Conservation (phyloP, 2,888 invertebrate species). For the Leuctra nigra region DNA sequence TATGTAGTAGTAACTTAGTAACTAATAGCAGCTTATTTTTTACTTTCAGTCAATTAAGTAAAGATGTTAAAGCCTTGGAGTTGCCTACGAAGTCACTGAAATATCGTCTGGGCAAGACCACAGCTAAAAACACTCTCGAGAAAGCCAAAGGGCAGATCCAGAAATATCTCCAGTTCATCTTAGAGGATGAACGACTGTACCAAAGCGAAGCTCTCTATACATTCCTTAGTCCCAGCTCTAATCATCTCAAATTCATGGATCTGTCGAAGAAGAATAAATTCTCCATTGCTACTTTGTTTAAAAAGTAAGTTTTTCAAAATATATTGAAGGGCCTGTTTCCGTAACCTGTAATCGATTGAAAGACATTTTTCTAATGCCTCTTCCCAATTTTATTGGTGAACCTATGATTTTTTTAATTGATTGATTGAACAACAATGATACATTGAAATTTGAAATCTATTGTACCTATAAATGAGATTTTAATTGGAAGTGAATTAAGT, state of each 20-base stretch:
- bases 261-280: constrained; percentile 82
- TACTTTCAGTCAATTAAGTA: constrained; percentile 58
- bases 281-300: constrained; percentile 78
- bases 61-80: constrained; percentile 73
- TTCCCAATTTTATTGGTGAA: too few species aligned
- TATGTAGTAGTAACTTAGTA: too few species aligned
- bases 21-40: too few species aligned
- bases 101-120: constrained; percentile 71
- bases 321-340: too few species aligned
- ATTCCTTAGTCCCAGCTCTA: constrained; percentile 87
- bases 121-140: constrained; percentile 68
- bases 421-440: too few species aligned
- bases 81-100: constrained; percentile 76
- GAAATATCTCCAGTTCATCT: constrained; percentile 78
- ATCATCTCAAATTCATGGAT: constrained; percentile 71
- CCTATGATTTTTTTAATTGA: too few species aligned
- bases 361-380: too few species aligned
- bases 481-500: too few species aligned
- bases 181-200: constrained; percentile 79
- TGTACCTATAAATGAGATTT: too few species aligned
- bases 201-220: constrained; percentile 86
- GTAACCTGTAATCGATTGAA: too few species aligned
- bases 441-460: too few species aligned
- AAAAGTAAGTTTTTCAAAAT: constrained; percentile 49
- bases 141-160: constrained; percentile 78